These are phyloP conservation scores for Mixornis gularis DNA, from an alignment of 2,113 vertebrate genomes.

Conservation along the genomic window DNA sequence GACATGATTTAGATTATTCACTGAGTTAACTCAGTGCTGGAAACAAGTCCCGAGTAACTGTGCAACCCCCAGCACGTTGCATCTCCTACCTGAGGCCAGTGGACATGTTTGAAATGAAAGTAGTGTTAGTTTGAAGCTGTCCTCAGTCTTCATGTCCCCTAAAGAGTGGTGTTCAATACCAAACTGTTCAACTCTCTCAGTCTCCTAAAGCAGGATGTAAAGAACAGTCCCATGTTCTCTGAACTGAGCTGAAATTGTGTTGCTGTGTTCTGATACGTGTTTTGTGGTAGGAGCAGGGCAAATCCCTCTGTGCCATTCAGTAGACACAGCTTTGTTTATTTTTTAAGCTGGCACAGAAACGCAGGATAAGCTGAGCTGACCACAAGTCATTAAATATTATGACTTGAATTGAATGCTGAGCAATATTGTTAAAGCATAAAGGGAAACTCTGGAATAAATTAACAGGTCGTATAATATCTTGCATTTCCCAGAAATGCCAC, in stretches of 20 bases:
- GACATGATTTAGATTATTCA: rapidly evolving
- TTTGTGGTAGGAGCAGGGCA: not conserved
- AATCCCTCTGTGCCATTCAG: not conserved
- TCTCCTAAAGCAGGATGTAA: not conserved
- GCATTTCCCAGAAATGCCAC: conserved; percentile 37
- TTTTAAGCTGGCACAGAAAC: conserved; percentile 15
- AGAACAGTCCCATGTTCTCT: not conserved
- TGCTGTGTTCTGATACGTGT: not conserved
- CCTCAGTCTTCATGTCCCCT: not conserved
- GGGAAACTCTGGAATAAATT: conserved; percentile 44
- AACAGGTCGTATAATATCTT: conserved; percentile 23
- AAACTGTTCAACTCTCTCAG: not conserved
- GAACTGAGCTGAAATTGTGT: not conserved
- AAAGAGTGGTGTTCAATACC: not conserved
- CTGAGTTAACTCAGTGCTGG: not conserved
- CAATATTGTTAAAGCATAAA: conserved; percentile 56
- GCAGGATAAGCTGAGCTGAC: conserved; percentile 5
- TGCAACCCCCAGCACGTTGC: not conserved
- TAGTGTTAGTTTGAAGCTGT: not conserved
- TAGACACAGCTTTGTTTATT: conserved; percentile 32
- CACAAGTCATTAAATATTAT: conserved; percentile 20
- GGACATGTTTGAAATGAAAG: not conserved
- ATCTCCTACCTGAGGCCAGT: not conserved
- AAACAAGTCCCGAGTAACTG: not conserved
- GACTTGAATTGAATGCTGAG: conserved; percentile 46